A percentile compares a stretch with the other conserved stretches of the same genome.
Conservation (phyloP, 2,797 vertebrate genomes). For the Chaetophractus vellerosus region DNA sequence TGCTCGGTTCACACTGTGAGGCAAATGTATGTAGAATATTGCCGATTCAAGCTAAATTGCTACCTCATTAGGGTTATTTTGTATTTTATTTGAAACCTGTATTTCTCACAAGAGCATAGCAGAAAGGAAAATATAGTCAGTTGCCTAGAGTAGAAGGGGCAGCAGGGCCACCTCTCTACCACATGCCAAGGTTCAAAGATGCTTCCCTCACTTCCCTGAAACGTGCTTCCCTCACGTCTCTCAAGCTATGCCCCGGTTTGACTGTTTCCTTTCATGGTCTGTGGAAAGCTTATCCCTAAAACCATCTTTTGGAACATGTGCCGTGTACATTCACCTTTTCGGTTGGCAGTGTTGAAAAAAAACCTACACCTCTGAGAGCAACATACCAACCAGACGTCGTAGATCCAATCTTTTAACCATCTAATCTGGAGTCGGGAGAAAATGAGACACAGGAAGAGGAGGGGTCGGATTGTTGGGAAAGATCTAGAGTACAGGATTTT, state of each 20-base stretch:
- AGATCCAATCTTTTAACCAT: background rate
- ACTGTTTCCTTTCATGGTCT: background rate
- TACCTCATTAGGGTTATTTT: slow-evolving; percentile 76
- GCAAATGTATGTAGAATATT: slow-evolving; percentile 68
- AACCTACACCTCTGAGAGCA: background rate
- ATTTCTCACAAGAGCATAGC: slow-evolving; percentile 66
- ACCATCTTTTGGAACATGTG: background rate
- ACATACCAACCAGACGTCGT: background rate
- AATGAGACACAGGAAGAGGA: background rate
- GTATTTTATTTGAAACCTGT: slow-evolving; percentile 71
- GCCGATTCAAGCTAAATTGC: slow-evolving; percentile 57
- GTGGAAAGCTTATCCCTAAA: background rate
- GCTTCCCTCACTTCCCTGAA: too few relatives aligned
- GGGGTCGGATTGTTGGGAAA: background rate
- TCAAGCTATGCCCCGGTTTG: background rate
- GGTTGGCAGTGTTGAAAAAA: background rate
- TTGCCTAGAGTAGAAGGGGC: background rate
- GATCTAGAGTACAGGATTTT: background rate
- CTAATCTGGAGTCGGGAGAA: background rate
- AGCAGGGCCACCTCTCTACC: background rate
- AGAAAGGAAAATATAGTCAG: background rate
- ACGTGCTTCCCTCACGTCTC: background rate
- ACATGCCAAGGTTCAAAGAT: background rate
- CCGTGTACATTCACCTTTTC: background rate
- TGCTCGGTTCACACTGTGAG: slow-evolving; percentile 73